Evolutionary conservation across 1,140 invertebrate species (phyloP).

Genomic region (Rhagoletis zephyria): DNA sequence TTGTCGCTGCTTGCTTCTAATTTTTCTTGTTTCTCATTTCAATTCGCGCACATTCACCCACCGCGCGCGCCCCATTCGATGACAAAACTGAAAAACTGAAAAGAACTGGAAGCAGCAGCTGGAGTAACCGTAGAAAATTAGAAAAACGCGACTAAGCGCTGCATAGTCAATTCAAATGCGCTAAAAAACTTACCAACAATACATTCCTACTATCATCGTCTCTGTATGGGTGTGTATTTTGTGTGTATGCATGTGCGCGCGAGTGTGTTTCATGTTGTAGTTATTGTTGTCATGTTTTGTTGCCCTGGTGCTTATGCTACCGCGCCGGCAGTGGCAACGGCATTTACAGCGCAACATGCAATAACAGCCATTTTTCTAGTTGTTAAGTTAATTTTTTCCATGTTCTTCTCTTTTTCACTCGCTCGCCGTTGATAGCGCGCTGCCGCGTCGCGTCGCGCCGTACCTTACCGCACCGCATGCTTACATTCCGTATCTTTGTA

Average conservation of each 20-base stretch:
- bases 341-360: conserved; percentile 72
- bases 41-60: neutral
- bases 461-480: neutral
- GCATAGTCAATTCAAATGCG: conserved; percentile 42
- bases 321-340: conserved; percentile 42
- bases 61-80: too few species aligned
- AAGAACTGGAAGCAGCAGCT: neutral
- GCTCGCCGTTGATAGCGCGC: conserved; percentile 54
- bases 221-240: neutral
- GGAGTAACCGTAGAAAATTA: neutral
- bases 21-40: conserved; percentile 45
- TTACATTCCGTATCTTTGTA: neutral
- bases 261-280: conserved; percentile 25
- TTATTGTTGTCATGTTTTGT: conserved; percentile 51
- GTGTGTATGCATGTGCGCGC: neutral
- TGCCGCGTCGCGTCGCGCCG: conserved; percentile 55
- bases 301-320: conserved; percentile 42
- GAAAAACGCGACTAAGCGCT: conserved; percentile 41
- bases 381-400: conserved; percentile 74
- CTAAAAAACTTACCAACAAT: conserved; percentile 25
- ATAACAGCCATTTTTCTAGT: conserved; percentile 74
- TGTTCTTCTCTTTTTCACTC: conserved; percentile 71
- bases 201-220: neutral
- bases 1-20: conserved; percentile 44
- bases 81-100: neutral